Conservation (phyloP, 2,113 vertebrate genomes). For the Ivindomyrus marchei region DNA sequence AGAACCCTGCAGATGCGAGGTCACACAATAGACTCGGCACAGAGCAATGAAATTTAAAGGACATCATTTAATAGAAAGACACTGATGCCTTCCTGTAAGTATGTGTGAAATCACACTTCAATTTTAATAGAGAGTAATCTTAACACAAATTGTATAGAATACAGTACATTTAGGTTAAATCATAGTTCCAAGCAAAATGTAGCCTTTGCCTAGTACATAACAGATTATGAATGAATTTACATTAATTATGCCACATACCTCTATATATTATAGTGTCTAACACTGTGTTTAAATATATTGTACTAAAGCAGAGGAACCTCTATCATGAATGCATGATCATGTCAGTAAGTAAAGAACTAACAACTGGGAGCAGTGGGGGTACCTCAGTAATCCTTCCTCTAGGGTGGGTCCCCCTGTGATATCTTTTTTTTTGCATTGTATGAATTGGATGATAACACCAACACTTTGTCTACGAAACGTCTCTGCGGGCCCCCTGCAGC, state of each 20-base stretch:
- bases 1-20: not conserved
- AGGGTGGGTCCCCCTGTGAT: not conserved
- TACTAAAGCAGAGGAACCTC: not conserved
- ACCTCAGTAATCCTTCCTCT: not conserved
- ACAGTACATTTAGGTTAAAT: not conserved
- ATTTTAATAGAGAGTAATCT: constrained; percentile 7
- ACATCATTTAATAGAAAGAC: constrained; percentile 3
- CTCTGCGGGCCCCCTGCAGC: not conserved
- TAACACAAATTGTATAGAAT: not conserved
- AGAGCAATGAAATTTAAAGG: not conserved
- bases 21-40: not conserved
- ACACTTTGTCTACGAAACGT: not conserved
- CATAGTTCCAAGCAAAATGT: not conserved
- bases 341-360: not conserved
- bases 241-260: not conserved
- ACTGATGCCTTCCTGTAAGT: not conserved
- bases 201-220: not conserved
- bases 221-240: not conserved
- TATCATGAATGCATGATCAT: not conserved
- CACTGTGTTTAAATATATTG: not conserved
- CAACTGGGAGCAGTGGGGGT: not conserved
- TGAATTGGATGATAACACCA: not conserved
- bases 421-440: not conserved
- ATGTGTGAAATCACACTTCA: not conserved
- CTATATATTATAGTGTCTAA: not conserved